Evolutionary conservation across 2,797 vertebrate genomes (phyloP).

Genomic region (Hydrolagus colliei): DNA sequence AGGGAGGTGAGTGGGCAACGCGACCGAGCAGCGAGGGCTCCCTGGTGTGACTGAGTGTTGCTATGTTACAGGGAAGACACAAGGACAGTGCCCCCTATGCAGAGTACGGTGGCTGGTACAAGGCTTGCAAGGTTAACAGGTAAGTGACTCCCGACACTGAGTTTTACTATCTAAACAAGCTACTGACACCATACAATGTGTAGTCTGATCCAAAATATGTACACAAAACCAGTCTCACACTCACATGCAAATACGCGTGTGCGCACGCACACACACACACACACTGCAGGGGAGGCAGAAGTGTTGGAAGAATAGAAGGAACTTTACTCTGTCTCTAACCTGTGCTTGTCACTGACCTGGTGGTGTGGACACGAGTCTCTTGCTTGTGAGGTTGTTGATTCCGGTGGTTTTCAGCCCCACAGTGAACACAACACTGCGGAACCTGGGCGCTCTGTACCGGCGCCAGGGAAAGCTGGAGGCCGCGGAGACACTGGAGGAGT

Average conservation of each 20-base stretch:
- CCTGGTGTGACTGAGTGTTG: background rate
- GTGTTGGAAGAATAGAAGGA: no score
- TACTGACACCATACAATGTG: no score
- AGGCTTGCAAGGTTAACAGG: constrained; percentile 91
- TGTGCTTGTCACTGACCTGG: constrained; percentile 8
- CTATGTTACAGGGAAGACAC: constrained; percentile 72
- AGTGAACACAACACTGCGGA: constrained; percentile 90
- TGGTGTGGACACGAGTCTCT: background rate
- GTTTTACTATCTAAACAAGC: no score
- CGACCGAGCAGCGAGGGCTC: no score
- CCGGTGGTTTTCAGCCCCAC: constrained; percentile 68
- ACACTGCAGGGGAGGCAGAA: no score
- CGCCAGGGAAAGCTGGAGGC: constrained; percentile 87
- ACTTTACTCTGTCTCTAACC: background rate
- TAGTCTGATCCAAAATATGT: no score
- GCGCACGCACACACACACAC: no score
- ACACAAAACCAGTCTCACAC: no score
- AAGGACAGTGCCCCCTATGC: constrained; percentile 80
- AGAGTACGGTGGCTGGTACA: constrained; percentile 91
- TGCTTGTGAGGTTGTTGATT: background rate
- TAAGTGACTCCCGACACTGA: constrained; percentile 43
- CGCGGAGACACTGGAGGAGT: constrained; percentile 82
- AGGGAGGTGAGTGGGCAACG: no score
- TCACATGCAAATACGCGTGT: no score
- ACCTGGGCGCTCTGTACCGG: constrained; percentile 86